Conservation (phyloP, 2,888 invertebrate genomes). For the Orthonevra nobilis region DNA sequence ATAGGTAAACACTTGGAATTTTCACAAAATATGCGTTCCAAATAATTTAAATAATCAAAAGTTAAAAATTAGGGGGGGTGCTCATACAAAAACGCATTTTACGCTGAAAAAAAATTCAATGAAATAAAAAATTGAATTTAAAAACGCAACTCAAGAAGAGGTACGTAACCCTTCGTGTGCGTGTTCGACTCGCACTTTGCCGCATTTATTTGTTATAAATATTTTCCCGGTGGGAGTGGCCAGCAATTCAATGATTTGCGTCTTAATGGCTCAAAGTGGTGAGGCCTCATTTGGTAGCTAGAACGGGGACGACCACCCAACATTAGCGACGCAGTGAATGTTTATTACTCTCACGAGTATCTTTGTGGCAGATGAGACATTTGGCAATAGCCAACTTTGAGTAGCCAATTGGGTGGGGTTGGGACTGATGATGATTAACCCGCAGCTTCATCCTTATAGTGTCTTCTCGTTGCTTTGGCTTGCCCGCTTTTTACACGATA, state of each 20-base stretch:
- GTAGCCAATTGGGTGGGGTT: constrained; percentile 33
- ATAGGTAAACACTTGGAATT: too few relatives aligned
- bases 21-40: too few relatives aligned
- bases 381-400: not conserved
- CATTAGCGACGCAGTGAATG: constrained; percentile 10
- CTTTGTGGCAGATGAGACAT: constrained; percentile 31
- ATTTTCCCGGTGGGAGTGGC: constrained; percentile 5
- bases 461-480: constrained; percentile 1
- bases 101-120: too few relatives aligned
- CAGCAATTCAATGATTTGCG: constrained; percentile 22
- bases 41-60: too few relatives aligned
- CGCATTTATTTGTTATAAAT: not conserved
- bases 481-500: not conserved
- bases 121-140: too few relatives aligned
- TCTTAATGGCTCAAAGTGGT: constrained; percentile 28
- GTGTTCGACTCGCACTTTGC: too few relatives aligned
- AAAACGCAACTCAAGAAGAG: too few relatives aligned
- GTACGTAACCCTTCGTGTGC: too few relatives aligned
- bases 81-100: too few relatives aligned
- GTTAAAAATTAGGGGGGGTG: too few relatives aligned
- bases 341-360: constrained; percentile 50
- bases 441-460: not conserved
- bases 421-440: too few relatives aligned
- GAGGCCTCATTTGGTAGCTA: not conserved
- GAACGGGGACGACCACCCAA: not conserved